phyloP scores from a whole-genome alignment of 2,797 vertebrate genomes.

The Pseudocheirus occidentalis region DNA sequence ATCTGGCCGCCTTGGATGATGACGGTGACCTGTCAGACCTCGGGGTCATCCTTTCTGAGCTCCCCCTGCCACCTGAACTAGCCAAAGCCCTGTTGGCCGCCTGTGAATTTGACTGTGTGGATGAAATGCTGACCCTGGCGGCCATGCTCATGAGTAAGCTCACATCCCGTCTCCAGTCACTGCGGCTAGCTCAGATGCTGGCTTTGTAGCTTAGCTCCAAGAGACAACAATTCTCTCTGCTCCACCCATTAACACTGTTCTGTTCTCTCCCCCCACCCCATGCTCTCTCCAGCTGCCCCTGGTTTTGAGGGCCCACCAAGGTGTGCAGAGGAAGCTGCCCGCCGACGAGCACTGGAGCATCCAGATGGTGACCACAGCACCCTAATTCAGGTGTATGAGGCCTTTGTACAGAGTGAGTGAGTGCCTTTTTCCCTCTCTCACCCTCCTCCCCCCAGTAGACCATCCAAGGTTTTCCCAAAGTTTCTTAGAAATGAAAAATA shows the following conservation, averaged over 20 bases:
- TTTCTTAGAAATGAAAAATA: neutral
- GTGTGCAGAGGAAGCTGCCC: constrained; percentile 86
- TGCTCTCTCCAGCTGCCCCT: constrained; percentile 84
- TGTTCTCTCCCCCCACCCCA: neutral
- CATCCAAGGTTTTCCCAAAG: neutral
- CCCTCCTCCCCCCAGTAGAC: neutral
- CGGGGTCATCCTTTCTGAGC: constrained; percentile 96
- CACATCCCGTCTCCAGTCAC: neutral
- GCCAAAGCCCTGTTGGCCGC: constrained; percentile 95
- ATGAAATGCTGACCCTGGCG: constrained; percentile 95
- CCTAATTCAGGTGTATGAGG: constrained; percentile 93
- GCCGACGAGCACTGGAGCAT: constrained; percentile 89
- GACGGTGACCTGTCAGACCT: constrained; percentile 95
- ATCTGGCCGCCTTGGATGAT: constrained; percentile 94
- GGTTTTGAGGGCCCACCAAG: constrained; percentile 88
- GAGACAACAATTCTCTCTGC: neutral
- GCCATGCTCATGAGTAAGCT: constrained; percentile 94
- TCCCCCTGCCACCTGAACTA: constrained; percentile 92
- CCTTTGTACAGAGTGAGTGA: constrained; percentile 89
- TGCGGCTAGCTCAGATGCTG: neutral
- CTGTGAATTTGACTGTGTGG: constrained; percentile 96
- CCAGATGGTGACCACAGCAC: constrained; percentile 94
- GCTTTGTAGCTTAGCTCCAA: neutral
- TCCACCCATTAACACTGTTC: neutral
- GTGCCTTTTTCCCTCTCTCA: neutral